Conservation (phyloP, 2,888 invertebrate genomes). For the Autographa pulchrina region DNA sequence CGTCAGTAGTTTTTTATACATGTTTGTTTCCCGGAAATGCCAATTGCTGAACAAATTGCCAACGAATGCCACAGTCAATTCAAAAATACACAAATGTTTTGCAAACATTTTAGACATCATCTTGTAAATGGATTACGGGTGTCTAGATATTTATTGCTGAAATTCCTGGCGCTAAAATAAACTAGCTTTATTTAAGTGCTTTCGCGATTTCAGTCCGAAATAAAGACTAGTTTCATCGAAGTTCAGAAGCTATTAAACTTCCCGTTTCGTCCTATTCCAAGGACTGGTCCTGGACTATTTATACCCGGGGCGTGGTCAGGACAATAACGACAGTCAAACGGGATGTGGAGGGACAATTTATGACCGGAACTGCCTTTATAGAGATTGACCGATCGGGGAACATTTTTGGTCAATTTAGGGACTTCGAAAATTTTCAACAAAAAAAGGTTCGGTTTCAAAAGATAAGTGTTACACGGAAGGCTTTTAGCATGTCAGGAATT, state of each 20-base stretch:
- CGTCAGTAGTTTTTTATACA: neutral
- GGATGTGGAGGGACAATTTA: constrained; percentile 83
- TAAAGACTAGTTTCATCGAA: constrained; percentile 29
- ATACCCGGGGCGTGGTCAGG: constrained; percentile 69
- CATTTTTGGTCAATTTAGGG: constrained; percentile 61
- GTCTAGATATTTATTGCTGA: neutral
- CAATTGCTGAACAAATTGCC: constrained; percentile 17
- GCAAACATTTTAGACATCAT: constrained; percentile 8
- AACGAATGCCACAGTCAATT: constrained; percentile 24
- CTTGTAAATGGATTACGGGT: constrained; percentile 29
- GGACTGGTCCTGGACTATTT: constrained; percentile 65
- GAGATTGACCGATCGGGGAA: constrained; percentile 78
- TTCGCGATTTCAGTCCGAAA: constrained; percentile 28
- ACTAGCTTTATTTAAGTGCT: constrained; percentile 8
- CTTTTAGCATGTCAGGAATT: constrained; percentile 55
- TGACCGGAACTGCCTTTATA: constrained; percentile 83
- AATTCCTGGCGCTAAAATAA: neutral
- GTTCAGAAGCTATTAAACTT: constrained; percentile 45
- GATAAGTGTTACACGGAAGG: constrained; percentile 41
- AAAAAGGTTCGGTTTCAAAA: constrained; percentile 47
- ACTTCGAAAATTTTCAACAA: constrained; percentile 34
- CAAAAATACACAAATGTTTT: constrained; percentile 16
- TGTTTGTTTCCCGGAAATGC: neutral
- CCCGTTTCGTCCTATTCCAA: constrained; percentile 49
- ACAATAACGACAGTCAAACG: constrained; percentile 79